Evolutionary conservation across 2,888 invertebrate species (phyloP).

Genomic region (Tuta absoluta): DNA sequence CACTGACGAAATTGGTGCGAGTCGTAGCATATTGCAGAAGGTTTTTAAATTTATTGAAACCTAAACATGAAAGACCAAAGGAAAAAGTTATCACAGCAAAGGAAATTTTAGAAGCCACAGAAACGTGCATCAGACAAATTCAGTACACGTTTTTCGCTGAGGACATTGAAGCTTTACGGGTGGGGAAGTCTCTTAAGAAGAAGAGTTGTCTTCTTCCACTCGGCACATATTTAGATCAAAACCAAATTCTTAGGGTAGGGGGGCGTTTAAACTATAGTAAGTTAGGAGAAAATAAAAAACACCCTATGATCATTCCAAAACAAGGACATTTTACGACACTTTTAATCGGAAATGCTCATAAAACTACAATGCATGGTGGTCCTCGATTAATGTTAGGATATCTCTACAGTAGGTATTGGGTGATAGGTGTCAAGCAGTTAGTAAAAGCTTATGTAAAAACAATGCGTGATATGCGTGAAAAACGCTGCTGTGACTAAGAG

Average conservation of each 20-base stretch:
- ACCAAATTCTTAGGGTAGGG: conserved; percentile 1
- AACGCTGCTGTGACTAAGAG: neutral
- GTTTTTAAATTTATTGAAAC: neutral
- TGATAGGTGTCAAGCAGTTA: conserved; percentile 26
- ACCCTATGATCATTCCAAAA: conserved; percentile 33
- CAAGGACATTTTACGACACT: conserved; percentile 29
- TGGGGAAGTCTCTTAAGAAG: neutral
- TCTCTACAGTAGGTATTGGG: conserved; percentile 31
- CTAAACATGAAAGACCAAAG: neutral
- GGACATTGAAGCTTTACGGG: neutral
- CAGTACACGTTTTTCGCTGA: neutral
- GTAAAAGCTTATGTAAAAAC: conserved; percentile 22
- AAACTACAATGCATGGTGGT: conserved; percentile 38
- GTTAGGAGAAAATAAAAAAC: conserved; percentile 23
- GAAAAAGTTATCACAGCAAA: neutral
- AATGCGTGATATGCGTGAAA: conserved; percentile 26
- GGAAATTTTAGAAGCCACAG: neutral
- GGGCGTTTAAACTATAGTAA: neutral
- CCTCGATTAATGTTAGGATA: conserved; percentile 33
- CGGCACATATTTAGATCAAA: neutral
- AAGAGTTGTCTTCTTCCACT: neutral
- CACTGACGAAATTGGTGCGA: neutral
- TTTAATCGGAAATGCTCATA: conserved; percentile 33
- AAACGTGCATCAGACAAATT: neutral
- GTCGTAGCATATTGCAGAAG: conserved; percentile 9